Conservation (phyloP, 2,888 invertebrate species). For the Caenorhabditis macrosperma region DNA sequence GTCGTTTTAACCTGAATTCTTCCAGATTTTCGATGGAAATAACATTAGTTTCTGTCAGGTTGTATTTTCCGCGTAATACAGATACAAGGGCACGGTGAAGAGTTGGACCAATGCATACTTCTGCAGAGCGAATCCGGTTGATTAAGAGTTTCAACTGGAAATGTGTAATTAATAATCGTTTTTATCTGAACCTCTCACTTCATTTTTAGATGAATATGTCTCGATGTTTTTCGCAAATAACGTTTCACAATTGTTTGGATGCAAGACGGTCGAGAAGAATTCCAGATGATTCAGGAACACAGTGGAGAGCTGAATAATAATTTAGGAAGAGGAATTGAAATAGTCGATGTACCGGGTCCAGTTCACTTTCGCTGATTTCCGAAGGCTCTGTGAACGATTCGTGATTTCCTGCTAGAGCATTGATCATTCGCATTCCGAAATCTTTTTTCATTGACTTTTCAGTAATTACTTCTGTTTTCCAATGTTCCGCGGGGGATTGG, state of each 20-base stretch:
- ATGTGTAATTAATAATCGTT: neutral
- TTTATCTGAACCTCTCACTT: neutral
- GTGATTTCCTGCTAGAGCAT: constrained; percentile 12
- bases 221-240: constrained; percentile 21
- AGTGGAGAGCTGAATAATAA: constrained; percentile 21
- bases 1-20: neutral
- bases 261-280: constrained; percentile 22
- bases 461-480: constrained; percentile 22
- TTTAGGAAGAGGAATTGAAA: neutral
- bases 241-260: neutral
- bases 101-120: neutral
- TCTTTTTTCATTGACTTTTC: constrained; percentile 48
- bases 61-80: neutral
- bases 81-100: constrained; percentile 5
- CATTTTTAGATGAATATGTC: constrained; percentile 1
- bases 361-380: constrained; percentile 14
- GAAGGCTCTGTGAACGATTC: neutral
- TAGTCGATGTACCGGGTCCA: constrained; percentile 5
- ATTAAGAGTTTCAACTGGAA: constrained; percentile 10
- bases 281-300: constrained; percentile 37
- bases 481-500: constrained; percentile 12
- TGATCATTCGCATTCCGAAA: constrained; percentile 43
- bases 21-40: constrained; percentile 9
- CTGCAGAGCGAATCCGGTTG: neutral
- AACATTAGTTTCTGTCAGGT: neutral